A percentile compares a stretch with the other conserved stretches of the same genome.
Conservation (phyloP, 2,888 invertebrate genomes). For the Aphodius sticticus region DNA sequence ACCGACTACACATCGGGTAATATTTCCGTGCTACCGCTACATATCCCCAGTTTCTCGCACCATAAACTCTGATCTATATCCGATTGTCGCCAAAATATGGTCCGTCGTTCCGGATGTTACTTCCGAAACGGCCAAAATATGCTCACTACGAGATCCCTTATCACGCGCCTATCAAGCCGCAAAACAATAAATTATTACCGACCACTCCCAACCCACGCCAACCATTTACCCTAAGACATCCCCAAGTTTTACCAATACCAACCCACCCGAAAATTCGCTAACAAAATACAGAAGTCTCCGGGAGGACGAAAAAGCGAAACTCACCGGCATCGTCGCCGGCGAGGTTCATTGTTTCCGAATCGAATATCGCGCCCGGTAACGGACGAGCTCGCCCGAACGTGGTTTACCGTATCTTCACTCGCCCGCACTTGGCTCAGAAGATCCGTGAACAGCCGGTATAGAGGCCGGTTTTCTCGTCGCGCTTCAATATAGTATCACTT, state of each 20-base stretch:
- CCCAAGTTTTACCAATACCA: background rate
- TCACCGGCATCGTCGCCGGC: conserved; percentile 13
- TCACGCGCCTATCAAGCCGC: background rate
- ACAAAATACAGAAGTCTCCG: background rate
- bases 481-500: background rate
- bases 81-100: background rate
- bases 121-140: background rate
- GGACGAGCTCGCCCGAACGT: conserved; percentile 33
- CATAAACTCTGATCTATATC: background rate
- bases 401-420: conserved; percentile 19
- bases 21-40: too few species aligned
- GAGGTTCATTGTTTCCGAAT: conserved; percentile 38
- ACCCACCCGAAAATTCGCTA: background rate
- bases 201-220: background rate
- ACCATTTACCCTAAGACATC: background rate
- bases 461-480: conserved; percentile 21
- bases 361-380: conserved; percentile 36
- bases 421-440: conserved; percentile 45
- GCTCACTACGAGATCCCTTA: background rate
- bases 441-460: conserved; percentile 36
- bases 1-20: too few species aligned
- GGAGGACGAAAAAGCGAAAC: background rate
- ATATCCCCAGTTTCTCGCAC: too few species aligned
- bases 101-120: background rate
- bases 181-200: background rate